Conservation (phyloP, 2,113 vertebrate genomes). For the Pachypanchax playfairii region DNA sequence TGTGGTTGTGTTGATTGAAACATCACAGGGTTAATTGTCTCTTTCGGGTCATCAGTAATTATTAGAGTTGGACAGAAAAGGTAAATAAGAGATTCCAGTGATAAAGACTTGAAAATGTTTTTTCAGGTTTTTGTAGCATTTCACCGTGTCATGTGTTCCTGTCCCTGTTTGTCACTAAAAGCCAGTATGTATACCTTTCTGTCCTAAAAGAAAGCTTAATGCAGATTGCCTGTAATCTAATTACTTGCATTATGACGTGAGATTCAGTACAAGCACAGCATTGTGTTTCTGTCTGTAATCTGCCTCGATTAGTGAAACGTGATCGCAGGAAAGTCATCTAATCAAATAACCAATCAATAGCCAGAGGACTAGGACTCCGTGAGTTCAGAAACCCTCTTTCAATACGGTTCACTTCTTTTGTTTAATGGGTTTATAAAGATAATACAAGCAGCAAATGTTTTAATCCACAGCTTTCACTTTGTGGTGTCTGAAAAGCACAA, state of each 20-base stretch:
- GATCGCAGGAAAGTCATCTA: slow-evolving; percentile 63
- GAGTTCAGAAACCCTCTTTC: slow-evolving; percentile 35
- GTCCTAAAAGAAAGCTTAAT: slow-evolving; percentile 69
- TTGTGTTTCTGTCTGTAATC: slow-evolving; percentile 73
- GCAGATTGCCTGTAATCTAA: slow-evolving; percentile 72
- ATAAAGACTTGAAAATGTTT: neutral
- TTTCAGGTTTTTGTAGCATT: slow-evolving; percentile 18
- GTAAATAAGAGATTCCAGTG: neutral
- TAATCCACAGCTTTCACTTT: slow-evolving; percentile 37
- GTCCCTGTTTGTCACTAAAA: slow-evolving; percentile 39
- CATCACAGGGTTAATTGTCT: slow-evolving; percentile 17
- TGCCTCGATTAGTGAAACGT: slow-evolving; percentile 67
- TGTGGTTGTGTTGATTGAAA: slow-evolving; percentile 3
- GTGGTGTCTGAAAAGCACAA: slow-evolving; percentile 15
- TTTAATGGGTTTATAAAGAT: slow-evolving; percentile 43
- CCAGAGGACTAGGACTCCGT: slow-evolving; percentile 20
- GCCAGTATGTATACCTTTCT: slow-evolving; percentile 57
- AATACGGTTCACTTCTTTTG: slow-evolving; percentile 22
- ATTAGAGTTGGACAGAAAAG: slow-evolving; percentile 6
- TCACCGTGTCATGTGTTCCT: slow-evolving; percentile 8
- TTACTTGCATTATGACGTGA: slow-evolving; percentile 76
- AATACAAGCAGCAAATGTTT: slow-evolving; percentile 31
- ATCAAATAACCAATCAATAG: slow-evolving; percentile 73
- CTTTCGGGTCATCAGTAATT: slow-evolving; percentile 1
- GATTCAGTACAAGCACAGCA: slow-evolving; percentile 71